Conservation (phyloP, 2,113 vertebrate genomes). For the Paratilapia polleni region DNA sequence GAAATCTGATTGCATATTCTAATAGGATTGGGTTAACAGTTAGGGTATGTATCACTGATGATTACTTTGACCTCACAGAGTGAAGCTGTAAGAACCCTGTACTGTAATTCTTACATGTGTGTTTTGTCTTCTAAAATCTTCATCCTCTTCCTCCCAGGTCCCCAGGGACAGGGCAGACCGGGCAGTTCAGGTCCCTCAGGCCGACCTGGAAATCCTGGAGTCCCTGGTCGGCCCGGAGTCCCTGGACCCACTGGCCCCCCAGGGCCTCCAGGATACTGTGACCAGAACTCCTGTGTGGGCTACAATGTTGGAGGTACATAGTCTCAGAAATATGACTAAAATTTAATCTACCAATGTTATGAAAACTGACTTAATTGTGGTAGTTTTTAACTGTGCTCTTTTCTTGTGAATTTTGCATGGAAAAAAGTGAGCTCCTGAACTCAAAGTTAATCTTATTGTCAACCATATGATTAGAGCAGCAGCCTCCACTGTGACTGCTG, state of each 20-base stretch:
- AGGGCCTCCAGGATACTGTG: slow-evolving; percentile 93
- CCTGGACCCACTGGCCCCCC: slow-evolving; percentile 87
- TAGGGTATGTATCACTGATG: neutral
- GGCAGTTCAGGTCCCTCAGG: slow-evolving; percentile 88
- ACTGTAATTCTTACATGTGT: neutral
- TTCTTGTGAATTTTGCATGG: neutral
- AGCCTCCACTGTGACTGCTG: neutral
- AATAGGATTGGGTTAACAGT: neutral
- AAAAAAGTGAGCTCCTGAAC: neutral
- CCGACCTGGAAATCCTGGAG: slow-evolving; percentile 89
- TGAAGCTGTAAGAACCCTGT: neutral
- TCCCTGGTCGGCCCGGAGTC: slow-evolving; percentile 85
- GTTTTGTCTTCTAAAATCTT: neutral
- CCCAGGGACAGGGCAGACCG: slow-evolving; percentile 89
- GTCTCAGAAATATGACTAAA: neutral
- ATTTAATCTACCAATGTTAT: neutral
- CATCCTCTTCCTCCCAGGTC: slow-evolving; percentile 75
- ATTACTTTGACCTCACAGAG: neutral
- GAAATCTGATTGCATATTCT: too few species aligned
- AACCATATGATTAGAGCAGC: neutral
- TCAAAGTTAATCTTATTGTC: accelerated
- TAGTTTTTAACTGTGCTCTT: neutral
- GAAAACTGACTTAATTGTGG: accelerated
- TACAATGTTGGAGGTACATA: slow-evolving; percentile 92
- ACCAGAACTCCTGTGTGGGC: slow-evolving; percentile 90